These are phyloP conservation scores for Spinus olivaceus DNA, from an alignment of 2,797 vertebrate species.

Conservation along the genomic window DNA sequence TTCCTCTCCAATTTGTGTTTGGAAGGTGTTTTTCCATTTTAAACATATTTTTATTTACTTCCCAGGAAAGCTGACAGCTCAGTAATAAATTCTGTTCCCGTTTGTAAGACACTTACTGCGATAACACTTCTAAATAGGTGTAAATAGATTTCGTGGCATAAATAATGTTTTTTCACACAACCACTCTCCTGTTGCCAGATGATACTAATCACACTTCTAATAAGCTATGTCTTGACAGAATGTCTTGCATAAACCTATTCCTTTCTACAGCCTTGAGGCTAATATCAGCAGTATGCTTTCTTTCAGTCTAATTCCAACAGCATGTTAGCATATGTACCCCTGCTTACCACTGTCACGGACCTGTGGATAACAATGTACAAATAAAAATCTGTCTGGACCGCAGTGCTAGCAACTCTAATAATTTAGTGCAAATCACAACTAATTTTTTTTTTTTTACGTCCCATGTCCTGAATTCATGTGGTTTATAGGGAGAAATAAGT, in stretches of 20 bases:
- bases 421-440: not conserved
- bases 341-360: not conserved
- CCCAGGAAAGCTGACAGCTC: not conserved
- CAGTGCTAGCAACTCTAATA: not conserved
- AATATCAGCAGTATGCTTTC: not conserved
- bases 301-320: not conserved
- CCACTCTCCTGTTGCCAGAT: not conserved
- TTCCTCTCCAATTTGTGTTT: fast-evolving
- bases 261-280: not conserved
- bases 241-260: not conserved
- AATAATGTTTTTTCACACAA: not conserved
- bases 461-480: not conserved
- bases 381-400: not conserved
- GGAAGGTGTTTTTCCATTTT: not conserved
- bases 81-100: not conserved
- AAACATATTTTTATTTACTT: not conserved
- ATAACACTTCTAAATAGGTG: constrained; percentile 2
- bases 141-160: not conserved
- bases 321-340: not conserved
- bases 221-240: not conserved
- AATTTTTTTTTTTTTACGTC: not conserved
- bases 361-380: not conserved
- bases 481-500: not conserved
- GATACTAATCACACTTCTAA: constrained; percentile 17
- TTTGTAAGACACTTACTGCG: not conserved